phyloP scores from a whole-genome alignment of 53 echinoderm and acorn worm species.

The Pentamera pediparva region DNA sequence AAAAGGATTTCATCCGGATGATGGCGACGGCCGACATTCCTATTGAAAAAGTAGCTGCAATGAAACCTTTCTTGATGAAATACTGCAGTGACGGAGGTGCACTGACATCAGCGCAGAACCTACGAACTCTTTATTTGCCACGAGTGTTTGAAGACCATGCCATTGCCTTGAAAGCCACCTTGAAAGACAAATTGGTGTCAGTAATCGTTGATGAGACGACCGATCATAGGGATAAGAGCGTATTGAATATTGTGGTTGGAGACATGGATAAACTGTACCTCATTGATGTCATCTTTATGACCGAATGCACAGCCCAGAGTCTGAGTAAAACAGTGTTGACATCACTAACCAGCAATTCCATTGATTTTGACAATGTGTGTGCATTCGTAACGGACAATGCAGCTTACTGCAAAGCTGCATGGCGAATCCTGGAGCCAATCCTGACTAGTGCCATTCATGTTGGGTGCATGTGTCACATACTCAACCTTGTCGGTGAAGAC shows the following conservation, averaged over 20 bases:
- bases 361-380: not conserved
- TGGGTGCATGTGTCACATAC: not conserved
- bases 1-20: not conserved
- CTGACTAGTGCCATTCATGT: slow-evolving; percentile 1
- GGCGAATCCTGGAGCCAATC: not conserved
- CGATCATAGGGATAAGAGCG: slow-evolving; percentile 6
- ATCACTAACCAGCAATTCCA: not conserved
- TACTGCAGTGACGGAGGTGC: not conserved
- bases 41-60: not conserved
- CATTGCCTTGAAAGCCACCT: not conserved
- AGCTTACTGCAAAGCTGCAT: slow-evolving; percentile 24
- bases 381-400: slow-evolving; percentile 10
- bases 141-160: not conserved
- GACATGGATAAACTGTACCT: slow-evolving; percentile 12
- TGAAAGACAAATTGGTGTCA: not conserved
- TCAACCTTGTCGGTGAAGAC: slow-evolving; percentile 3
- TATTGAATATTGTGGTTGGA: not conserved
- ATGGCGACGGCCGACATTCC: not conserved
- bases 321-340: not conserved
- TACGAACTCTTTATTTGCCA: not conserved
- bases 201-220: slow-evolving; percentile 12
- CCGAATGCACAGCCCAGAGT: not conserved
- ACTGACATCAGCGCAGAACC: not conserved
- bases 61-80: not conserved
- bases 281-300: slow-evolving; percentile 11